Evolutionary conservation across 2,113 vertebrate genomes (phyloP), one percentile per base, ranked within the genome.

Genomic region (Pyrgilauda ruficollis): DNA sequence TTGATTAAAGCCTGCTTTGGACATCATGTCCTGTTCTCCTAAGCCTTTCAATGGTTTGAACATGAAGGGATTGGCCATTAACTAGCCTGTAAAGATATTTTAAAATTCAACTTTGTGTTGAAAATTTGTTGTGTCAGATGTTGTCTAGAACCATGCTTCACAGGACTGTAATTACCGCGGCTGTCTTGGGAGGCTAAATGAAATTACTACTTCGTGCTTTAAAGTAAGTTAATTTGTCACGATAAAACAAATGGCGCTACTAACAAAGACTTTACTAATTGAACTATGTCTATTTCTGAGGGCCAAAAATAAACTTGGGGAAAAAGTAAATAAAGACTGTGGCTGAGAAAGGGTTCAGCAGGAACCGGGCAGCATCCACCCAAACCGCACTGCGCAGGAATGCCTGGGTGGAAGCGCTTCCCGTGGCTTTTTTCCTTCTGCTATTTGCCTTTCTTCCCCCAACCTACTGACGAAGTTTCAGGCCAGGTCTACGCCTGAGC

Each of bases 221-320:
- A 47, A 74, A 84, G 5, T 6, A 35, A 64, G 18, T 41, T 19
- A 22, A 24, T 16, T 33, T 39, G 37, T 46, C 28, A 53, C 0
- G 2, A 50, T 62, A 31, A 70, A 76, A 23, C 39, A 59, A 64
- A 24, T 0, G 2, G 6, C 43, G 31, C 2, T 8, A 21, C 8
- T 52, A 56, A 83, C 68, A 12, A 74, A 63, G 19, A 18, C 11
- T 7, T 70, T 35, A 61, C 22, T 86, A 58, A 58, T 2, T 46
- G 30, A 73, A 23, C 11, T 9, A 3, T 0, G 24, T 19, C 77
- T 66, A 2, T 9, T 89, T 91, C 24, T 44, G 21, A 43, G 2
- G 12, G 4, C 24, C 8, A 56, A 76, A 64, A 75, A 39, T 23
- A 53, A 68, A 41, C 12, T 6, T 5, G 4, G 19, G 39, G 49